Evolutionary conservation across 2,797 vertebrate genomes (phyloP), one percentile per base, ranked within the genome.

Genomic region (Brachymystax lenok): DNA sequence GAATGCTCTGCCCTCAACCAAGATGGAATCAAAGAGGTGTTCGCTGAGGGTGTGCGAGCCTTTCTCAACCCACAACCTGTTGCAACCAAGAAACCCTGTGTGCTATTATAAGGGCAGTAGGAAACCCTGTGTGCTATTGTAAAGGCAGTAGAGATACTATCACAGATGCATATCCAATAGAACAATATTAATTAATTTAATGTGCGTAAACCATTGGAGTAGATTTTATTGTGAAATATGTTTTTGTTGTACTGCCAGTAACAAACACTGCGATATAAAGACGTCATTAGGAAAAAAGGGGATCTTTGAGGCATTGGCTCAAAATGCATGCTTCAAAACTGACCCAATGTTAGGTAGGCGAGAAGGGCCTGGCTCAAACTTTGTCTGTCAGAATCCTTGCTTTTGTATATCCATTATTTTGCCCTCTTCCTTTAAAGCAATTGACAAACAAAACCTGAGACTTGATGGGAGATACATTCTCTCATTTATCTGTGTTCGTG

Each of bases 1-100:
- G 96, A 97, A 87, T 96, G 96, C 87, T 97, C 96, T 0, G 96
- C 96, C 0, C 92, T 96, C 84, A 94, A 94, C 79, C 95, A 96
- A 85, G 94, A 96, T 0, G 95, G 96, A 21, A 95, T 97, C 85
- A 95, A 94, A 69, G 94, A 96, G 69, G 95, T 97, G 80, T 97
- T 96, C 51, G 89, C 88, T 0, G 94, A 96, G 83, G 94, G 95
- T 0, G 95, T 95, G 63, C 79, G 93, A 13, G 94, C 95, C 0
- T 94, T 94, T 80, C 93, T 96, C 81, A 94, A 94, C 87, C 94
- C 95, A 0, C 80, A 54, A 12, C 92, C 94, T 0, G 35, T 86
- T 82, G 88, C 94, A 75, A 82, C 88, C 78, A 95, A 94, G 83
- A 94, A 85, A 77, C 84, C 89, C 46, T 96, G 96, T 0, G 46